Percentiles rank a stretch among this genome's conserved stretches.
phyloP scores from a whole-genome alignment of 2,113 vertebrate species.

The Xiphias gladius region DNA sequence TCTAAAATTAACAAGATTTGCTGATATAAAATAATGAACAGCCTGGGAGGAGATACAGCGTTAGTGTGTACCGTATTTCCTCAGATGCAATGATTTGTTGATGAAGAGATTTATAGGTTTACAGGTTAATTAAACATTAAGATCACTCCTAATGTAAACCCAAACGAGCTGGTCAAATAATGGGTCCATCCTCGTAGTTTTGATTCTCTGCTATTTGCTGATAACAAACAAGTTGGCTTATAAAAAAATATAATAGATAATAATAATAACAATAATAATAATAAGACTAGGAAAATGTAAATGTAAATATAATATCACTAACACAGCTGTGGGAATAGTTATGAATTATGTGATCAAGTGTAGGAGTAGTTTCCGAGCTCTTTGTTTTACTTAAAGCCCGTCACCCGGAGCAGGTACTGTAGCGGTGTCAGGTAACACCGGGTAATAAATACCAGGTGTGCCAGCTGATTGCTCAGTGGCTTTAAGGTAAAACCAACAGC shows the following conservation, averaged over 20 bases:
- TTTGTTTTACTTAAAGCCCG: neutral
- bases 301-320: neutral
- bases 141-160: too few species aligned
- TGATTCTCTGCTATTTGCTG: neutral
- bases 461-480: too few species aligned
- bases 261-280: too few species aligned
- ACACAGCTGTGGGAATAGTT: neutral
- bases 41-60: neutral
- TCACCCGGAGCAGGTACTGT: too few species aligned
- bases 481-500: too few species aligned
- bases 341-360: neutral
- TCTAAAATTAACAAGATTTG: too few species aligned
- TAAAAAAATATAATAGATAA: neutral
- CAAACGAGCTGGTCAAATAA: neutral
- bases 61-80: neutral
- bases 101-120: neutral
- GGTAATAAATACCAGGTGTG: too few species aligned
- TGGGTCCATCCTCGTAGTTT: neutral
- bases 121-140: neutral
- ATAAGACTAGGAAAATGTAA: neutral
- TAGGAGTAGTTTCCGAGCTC: too few species aligned
- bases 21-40: too few species aligned
- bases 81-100: neutral
- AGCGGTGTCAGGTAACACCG: too few species aligned
- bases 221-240: neutral